phyloP scores from a whole-genome alignment of 2,113 vertebrate species.

The Grus americana region DNA sequence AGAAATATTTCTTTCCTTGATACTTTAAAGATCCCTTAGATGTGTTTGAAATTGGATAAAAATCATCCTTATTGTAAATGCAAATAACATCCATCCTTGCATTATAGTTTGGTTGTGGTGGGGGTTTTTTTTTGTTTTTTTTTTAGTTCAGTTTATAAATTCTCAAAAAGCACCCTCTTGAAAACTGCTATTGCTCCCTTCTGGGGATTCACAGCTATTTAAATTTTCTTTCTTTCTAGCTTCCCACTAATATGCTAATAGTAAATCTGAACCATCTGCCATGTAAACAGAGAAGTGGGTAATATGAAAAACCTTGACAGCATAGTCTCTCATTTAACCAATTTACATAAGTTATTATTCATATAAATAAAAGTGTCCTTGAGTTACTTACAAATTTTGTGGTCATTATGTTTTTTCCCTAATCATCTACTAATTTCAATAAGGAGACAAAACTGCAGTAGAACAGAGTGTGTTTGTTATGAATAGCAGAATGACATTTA shows the following conservation, averaged over 20 bases:
- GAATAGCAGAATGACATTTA: neutral
- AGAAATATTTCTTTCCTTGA: neutral
- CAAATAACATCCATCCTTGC: neutral
- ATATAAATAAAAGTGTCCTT: conserved; percentile 20
- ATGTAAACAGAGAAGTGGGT: conserved; percentile 18
- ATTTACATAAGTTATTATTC: conserved; percentile 31
- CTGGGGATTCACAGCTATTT: neutral
- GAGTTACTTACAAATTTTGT: neutral
- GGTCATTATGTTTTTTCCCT: neutral
- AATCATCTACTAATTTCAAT: neutral
- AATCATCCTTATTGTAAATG: neutral
- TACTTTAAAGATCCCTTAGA: neutral
- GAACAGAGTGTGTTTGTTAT: neutral
- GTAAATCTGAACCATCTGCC: conserved; percentile 50
- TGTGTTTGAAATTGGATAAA: neutral
- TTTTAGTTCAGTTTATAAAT: neutral
- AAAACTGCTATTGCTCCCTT: neutral
- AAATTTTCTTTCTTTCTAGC: neutral
- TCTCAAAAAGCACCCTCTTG: neutral
- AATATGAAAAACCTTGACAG: conserved; percentile 10
- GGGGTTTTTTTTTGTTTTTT: too few relatives aligned
- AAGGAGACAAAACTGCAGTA: neutral
- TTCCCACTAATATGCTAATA: conserved; percentile 31
- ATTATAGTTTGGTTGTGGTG: neutral
- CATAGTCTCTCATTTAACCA: conserved; percentile 17